Percentiles rank a stretch among this genome's conserved stretches.
Conservation (phyloP, 2,888 invertebrate genomes). For the Diplazon laetatorius region DNA sequence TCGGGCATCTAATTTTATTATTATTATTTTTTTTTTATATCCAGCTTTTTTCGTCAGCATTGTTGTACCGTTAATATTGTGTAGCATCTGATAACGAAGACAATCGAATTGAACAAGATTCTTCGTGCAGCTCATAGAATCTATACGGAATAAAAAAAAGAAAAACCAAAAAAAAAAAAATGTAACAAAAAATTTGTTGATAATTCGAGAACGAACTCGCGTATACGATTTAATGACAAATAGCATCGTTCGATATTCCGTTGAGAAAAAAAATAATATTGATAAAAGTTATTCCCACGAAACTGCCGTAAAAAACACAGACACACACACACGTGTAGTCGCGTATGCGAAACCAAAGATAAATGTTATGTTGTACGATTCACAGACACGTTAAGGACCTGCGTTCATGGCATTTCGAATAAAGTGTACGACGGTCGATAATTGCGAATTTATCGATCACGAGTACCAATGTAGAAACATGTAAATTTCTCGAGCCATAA, state of each 20-base stretch:
- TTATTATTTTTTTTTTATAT: slow-evolving; percentile 28
- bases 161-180: too few species aligned
- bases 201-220: background rate
- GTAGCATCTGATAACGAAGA: slow-evolving; percentile 26
- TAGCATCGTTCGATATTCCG: slow-evolving; percentile 13
- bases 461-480: slow-evolving; percentile 37
- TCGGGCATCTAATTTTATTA: slow-evolving; percentile 50
- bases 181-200: too few species aligned
- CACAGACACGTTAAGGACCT: slow-evolving; percentile 12
- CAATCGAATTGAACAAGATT: slow-evolving; percentile 35
- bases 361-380: slow-evolving; percentile 54
- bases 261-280: too few species aligned
- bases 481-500: slow-evolving; percentile 39
- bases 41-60: slow-evolving; percentile 11
- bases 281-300: slow-evolving; percentile 11
- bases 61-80: slow-evolving; percentile 27
- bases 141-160: too few species aligned
- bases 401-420: slow-evolving; percentile 14
- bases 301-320: slow-evolving; percentile 50
- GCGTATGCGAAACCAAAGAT: slow-evolving; percentile 59
- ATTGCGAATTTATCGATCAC: background rate
- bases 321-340: slow-evolving; percentile 47
- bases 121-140: slow-evolving; percentile 5
- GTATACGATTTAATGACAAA: slow-evolving; percentile 7
- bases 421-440: slow-evolving; percentile 30